Evolutionary conservation across 2,797 vertebrate genomes (phyloP).

Genomic region (Microchirus variegatus): DNA sequence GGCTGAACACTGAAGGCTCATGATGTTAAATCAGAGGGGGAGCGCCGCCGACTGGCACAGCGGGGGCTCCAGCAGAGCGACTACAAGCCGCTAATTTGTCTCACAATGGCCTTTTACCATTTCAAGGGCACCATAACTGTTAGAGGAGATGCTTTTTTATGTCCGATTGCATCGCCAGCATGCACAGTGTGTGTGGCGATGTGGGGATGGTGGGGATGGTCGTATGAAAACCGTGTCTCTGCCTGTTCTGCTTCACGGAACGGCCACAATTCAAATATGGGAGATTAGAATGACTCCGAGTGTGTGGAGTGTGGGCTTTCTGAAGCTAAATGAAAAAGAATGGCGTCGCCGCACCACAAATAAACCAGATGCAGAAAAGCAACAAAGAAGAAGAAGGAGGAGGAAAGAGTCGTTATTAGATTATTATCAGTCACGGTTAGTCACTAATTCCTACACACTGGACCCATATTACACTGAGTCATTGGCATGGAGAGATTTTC

Average conservation of each 20-base stretch:
- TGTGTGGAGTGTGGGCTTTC: no score
- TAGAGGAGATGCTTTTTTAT: slow-evolving; percentile 67
- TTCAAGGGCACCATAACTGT: slow-evolving; percentile 77
- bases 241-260: slow-evolving; percentile 27
- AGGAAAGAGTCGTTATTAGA: no score
- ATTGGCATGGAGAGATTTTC: no score
- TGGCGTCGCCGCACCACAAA: no score
- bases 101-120: slow-evolving; percentile 71
- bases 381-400: no score
- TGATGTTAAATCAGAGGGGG: slow-evolving; percentile 81
- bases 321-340: no score
- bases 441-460: no score
- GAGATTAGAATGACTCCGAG: slow-evolving; percentile 49
- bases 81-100: slow-evolving; percentile 77
- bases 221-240: slow-evolving; percentile 33
- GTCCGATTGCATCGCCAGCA: slow-evolving; percentile 32
- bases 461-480: no score
- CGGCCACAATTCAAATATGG: slow-evolving; percentile 51
- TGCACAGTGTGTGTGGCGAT: no score
- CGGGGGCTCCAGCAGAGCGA: slow-evolving; percentile 58
- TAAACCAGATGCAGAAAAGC: no score
- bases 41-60: slow-evolving; percentile 57
- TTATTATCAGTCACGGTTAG: no score
- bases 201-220: slow-evolving; percentile 38
- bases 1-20: slow-evolving; percentile 70